phyloP scores from a whole-genome alignment of 1,140 invertebrate species.

The Cyclina sinensis region DNA sequence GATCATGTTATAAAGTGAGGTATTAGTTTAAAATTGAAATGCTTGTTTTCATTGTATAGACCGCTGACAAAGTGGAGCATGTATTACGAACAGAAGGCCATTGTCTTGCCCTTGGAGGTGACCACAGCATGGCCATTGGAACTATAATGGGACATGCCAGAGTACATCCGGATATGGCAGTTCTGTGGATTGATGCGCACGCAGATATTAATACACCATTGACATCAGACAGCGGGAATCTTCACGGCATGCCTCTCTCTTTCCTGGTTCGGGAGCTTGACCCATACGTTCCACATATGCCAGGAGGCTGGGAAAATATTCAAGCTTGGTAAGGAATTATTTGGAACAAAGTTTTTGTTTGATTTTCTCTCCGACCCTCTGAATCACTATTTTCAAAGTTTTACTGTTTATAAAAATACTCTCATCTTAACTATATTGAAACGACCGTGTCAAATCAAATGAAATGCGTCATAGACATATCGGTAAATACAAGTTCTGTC shows the following conservation, averaged over 20 bases:
- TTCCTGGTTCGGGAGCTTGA: slow-evolving; percentile 93
- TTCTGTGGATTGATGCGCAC: slow-evolving; percentile 98
- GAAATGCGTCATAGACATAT: too few species aligned
- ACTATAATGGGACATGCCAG: slow-evolving; percentile 93
- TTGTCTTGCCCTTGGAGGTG: slow-evolving; percentile 89
- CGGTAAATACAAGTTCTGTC: too few species aligned
- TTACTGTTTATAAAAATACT: too few species aligned
- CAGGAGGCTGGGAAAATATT: slow-evolving; percentile 93
- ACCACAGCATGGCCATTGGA: slow-evolving; percentile 94
- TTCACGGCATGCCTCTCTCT: slow-evolving; percentile 97
- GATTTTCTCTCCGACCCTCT: too few species aligned
- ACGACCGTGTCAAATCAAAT: too few species aligned
- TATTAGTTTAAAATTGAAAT: too few species aligned
- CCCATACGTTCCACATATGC: slow-evolving; percentile 91
- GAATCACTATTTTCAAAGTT: too few species aligned
- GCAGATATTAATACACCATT: slow-evolving; percentile 96
- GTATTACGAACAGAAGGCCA: slow-evolving; percentile 71
- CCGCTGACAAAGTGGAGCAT: slow-evolving; percentile 74
- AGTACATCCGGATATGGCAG: slow-evolving; percentile 91
- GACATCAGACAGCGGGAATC: slow-evolving; percentile 92
- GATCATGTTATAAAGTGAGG: too few species aligned
- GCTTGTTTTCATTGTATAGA: too few species aligned
- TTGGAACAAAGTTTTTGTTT: too few species aligned
- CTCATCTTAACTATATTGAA: too few species aligned
- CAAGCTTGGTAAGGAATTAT: slow-evolving; percentile 89